Evolutionary conservation across 2,113 vertebrate species (phyloP), one percentile per base, ranked within the genome.

Genomic region (Amblyornis subalaris): DNA sequence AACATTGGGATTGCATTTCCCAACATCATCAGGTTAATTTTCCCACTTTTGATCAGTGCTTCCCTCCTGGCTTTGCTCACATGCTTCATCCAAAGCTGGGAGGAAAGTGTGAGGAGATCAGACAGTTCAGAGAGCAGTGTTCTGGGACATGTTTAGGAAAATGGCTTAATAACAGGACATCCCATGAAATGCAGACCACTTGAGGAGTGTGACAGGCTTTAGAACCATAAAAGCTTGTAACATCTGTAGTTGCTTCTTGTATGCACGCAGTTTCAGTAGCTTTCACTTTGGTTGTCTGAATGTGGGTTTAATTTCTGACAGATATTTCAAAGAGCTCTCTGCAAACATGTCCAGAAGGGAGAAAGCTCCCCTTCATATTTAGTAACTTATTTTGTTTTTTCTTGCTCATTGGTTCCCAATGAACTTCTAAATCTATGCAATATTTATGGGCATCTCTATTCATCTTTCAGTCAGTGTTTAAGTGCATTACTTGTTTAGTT

Each of bases 81-180:
- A 0, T 62, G 60, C 36, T 82, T 86, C 7, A 2, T 50, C 47
- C 53, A 71, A 89, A 88, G 57, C 60, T 2, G 3, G 38, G 58
- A 84, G 92, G 47, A 89, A 94, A 51, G 70, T 45, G 58, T 71
- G 73, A 87, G 66, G 57, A 89, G 50, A 61, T 84, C 57, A 86
- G 80, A 74, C 67, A 74, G 62, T 33, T 66, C 38, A 64, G 75
- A 69, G 48, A 69, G 60, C 66, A 81, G 50, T 1, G 15, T 93
- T 47, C 57, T 92, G 91, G 82, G 78, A 89, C 8, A 1, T 33
- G 38, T 57, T 90, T 83, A 95, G 89, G 82, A 92, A 95, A 97
- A 91, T 40, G 20, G 64, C 64, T 70, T 91, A 88, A 61, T 84
- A 84, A 67, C 81, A 74, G 88, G 66, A 79, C 54, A 86, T 93